phyloP scores from a whole-genome alignment of 1,140 invertebrate genomes.

The Pseudachorutes palmiensis region DNA sequence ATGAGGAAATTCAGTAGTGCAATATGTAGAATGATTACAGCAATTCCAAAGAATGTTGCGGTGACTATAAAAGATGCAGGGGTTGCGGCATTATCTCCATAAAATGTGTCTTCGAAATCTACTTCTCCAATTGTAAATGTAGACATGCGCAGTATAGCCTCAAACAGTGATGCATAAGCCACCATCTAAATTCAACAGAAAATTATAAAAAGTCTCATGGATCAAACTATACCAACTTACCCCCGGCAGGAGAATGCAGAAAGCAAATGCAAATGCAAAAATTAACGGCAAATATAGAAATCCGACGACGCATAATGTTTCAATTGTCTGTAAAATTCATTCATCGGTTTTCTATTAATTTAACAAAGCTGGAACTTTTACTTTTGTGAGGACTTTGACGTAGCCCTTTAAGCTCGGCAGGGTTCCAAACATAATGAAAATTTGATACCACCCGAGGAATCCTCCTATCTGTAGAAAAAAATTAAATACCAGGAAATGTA shows the following conservation, averaged over 20 bases:
- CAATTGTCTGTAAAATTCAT: neutral
- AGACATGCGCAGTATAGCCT: constrained; percentile 1
- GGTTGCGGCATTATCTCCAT: neutral
- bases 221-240: neutral
- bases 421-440: constrained; percentile 3
- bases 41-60: neutral
- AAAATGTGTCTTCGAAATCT: constrained; percentile 12
- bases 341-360: neutral
- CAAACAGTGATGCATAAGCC: neutral
- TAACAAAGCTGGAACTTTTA: neutral
- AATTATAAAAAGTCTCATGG: neutral
- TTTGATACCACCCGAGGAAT: constrained; percentile 9
- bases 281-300: constrained; percentile 1
- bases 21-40: constrained; percentile 12
- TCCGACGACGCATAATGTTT: neutral
- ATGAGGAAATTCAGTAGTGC: constrained; percentile 12
- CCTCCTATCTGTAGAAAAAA: constrained; percentile 10
- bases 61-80: constrained; percentile 8
- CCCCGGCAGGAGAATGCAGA: constrained; percentile 16
- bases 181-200: neutral
- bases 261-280: constrained; percentile 13
- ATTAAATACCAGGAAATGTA: neutral
- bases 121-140: constrained; percentile 16
- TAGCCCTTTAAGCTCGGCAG: neutral
- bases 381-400: constrained; percentile 7